These are phyloP conservation scores for Drosophila helvetica DNA, from an alignment of 2,888 invertebrate species.

Conservation along the genomic window DNA sequence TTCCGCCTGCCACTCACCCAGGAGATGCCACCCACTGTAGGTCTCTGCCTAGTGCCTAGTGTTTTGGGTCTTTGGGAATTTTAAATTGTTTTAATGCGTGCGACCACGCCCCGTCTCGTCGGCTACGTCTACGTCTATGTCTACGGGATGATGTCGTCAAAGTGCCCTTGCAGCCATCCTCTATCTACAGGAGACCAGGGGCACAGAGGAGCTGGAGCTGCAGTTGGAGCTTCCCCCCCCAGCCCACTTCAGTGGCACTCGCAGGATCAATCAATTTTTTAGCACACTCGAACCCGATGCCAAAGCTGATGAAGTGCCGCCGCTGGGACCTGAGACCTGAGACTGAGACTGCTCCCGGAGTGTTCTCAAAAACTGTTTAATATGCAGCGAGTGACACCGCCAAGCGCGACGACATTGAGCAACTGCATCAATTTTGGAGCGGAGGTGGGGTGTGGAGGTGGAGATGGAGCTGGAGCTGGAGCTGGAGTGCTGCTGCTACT, in stretches of 20 bases:
- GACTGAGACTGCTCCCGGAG: slow-evolving; percentile 18
- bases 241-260: slow-evolving; percentile 48
- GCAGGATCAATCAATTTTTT: slow-evolving; percentile 78
- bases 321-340: slow-evolving; percentile 47
- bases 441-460: slow-evolving; percentile 23
- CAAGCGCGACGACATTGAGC: slow-evolving; percentile 65
- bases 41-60: slow-evolving; percentile 21
- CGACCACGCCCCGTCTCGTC: slow-evolving; percentile 47
- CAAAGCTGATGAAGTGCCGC: slow-evolving; percentile 71
- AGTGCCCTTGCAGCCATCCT: slow-evolving; percentile 15
- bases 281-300: slow-evolving; percentile 51
- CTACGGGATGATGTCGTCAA: slow-evolving; percentile 67
- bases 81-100: slow-evolving; percentile 76
- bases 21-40: slow-evolving; percentile 29
- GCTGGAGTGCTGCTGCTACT: slow-evolving; percentile 5
- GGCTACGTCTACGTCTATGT: slow-evolving; percentile 16
- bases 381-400: slow-evolving; percentile 69
- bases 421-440: slow-evolving; percentile 71
- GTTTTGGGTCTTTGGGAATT: slow-evolving; percentile 63
- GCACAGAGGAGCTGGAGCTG: slow-evolving; percentile 12
- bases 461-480: not conserved
- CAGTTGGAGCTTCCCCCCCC: not conserved
- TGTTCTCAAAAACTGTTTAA: slow-evolving; percentile 57
- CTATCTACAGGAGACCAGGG: not conserved
- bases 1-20: not conserved